A percentile compares a stretch with the other conserved stretches of the same genome.
These are phyloP conservation scores for Sisor rabdophorus DNA, from an alignment of 2,113 vertebrate genomes.

Conservation along the genomic window DNA sequence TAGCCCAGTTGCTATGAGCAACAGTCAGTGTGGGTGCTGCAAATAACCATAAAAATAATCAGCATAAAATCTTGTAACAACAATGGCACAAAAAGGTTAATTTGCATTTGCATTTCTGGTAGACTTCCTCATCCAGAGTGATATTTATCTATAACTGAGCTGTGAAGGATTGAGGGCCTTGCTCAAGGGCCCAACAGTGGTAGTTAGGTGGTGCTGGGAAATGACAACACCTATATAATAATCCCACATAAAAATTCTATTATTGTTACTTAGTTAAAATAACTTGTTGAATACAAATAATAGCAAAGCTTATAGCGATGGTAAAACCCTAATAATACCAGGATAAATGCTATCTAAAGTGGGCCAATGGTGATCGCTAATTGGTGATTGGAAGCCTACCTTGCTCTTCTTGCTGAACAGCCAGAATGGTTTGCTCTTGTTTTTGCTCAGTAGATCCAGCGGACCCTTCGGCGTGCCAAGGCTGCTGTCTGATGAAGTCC, in stretches of 20 bases:
- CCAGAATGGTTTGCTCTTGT: constrained; percentile 79
- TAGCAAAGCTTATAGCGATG: neutral
- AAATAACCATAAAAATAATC: neutral
- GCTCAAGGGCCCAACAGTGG: too few species aligned
- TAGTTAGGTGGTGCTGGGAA: too few species aligned
- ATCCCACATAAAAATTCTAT: too few species aligned
- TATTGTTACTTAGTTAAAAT: too few species aligned
- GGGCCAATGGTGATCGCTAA: neutral
- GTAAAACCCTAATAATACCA: neutral
- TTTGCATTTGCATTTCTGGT: too few species aligned
- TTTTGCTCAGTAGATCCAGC: constrained; percentile 72
- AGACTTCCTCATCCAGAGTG: too few species aligned
- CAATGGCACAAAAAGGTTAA: too few species aligned
- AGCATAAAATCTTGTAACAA: too few species aligned
- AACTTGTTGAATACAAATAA: too few species aligned
- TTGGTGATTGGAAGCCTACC: constrained; percentile 65
- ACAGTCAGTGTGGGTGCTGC: neutral
- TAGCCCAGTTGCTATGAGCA: neutral
- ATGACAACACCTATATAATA: too few species aligned
- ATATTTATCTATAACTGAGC: too few species aligned
- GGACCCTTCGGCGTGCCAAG: constrained; percentile 77
- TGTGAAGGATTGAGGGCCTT: too few species aligned
- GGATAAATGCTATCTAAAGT: neutral
- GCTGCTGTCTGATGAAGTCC: constrained; percentile 80
- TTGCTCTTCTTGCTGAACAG: constrained; percentile 84